Conservation (phyloP, 2,113 vertebrate species). For the Rhombomys opimus region DNA sequence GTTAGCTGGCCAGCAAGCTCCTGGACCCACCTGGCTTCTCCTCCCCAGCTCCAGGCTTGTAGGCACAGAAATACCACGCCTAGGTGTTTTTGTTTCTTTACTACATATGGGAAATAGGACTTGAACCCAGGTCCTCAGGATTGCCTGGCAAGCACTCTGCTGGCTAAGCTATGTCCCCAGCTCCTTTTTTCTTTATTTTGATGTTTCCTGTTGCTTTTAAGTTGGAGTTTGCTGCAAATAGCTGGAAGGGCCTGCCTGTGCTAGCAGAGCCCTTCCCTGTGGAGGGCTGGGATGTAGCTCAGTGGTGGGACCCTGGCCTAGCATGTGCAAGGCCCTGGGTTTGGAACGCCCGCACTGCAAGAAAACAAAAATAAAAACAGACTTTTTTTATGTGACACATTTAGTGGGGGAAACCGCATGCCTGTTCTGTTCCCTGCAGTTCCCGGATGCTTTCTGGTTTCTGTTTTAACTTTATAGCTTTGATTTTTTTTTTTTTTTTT, state of each 20-base stretch:
- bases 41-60: not conserved
- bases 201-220: not conserved
- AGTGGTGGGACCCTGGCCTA: not conserved
- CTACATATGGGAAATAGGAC: not conserved
- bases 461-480: not conserved
- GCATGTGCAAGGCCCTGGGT: not conserved
- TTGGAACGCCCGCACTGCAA: not conserved
- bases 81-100: not conserved
- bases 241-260: not conserved
- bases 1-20: not conserved
- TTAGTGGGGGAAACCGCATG: rapidly evolving
- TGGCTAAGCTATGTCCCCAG: not conserved
- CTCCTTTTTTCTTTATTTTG: not conserved
- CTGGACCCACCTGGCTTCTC: too few species aligned
- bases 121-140: not conserved
- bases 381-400: not conserved
- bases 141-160: not conserved
- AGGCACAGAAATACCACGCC: not conserved
- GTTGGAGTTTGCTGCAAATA: not conserved
- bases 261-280: not conserved
- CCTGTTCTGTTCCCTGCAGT: not conserved
- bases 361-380: not conserved
- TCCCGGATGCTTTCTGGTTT: not conserved
- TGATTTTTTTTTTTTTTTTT: not conserved
- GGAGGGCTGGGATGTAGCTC: not conserved